Evolutionary conservation across 2,888 invertebrate species (phyloP), one percentile per base, ranked within the genome.

Genomic region (Mimumesa dahlbomi): DNA sequence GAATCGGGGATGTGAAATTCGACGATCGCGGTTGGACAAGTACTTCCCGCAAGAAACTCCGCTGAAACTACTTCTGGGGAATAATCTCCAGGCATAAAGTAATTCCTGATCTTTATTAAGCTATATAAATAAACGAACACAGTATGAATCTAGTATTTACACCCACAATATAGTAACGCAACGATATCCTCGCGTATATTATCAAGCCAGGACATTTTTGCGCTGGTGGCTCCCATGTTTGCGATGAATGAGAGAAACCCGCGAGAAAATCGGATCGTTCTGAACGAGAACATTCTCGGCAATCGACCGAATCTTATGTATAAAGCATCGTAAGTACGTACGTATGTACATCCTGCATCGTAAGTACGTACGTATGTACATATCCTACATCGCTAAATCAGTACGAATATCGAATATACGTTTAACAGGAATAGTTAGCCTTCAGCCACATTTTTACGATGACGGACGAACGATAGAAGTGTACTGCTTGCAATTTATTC

Each of bases 51-150:
- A n/a, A n/a, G n/a, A n/a, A n/a, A n/a, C n/a, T n/a, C n/a, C n/a
- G n/a, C n/a, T n/a, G n/a, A n/a, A n/a, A n/a, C n/a, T n/a, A n/a
- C n/a, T n/a, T n/a, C n/a, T n/a, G n/a, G 22, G 22, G n/a, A 45
- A 13, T 40, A 40, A 3, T 40, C 2, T 16, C 25, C 1, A 16
- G 29, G 49, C 6, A 36, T 72, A 57, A 62, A 43, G 72, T 72
- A 63, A 52, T 66, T 64, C 57, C 40, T 45, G 53, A 38, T 74
- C 43, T 79, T 79, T 81, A 79, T 79, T 79, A 38, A 64, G 57
- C 77, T 80, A 77, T 71, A 79, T 79, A 79, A 81, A 79, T 79
- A 81, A 80, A 69, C 63, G 72, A 80, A 77, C 69, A 71, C 65
- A 74, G 69, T 80, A 79, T 63, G 66, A 67, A 65, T 72, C 74